These are phyloP conservation scores for Trogon melanurus DNA, from an alignment of 2,113 vertebrate genomes.

Conservation along the genomic window DNA sequence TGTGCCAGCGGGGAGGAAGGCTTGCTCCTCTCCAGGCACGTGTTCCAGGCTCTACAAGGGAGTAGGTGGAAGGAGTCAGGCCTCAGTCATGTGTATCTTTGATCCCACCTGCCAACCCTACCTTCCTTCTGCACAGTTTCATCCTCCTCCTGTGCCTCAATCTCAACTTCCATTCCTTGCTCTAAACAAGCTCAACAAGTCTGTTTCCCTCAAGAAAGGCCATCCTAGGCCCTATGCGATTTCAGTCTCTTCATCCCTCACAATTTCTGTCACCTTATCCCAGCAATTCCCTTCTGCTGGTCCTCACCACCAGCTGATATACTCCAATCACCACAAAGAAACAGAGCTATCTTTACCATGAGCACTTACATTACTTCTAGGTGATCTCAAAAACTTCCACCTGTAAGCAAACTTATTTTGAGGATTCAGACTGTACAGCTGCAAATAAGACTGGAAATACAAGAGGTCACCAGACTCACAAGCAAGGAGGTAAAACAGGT, in stretches of 20 bases:
- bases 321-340: neutral
- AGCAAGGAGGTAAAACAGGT: neutral
- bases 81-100: neutral
- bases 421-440: neutral
- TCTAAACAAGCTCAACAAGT: neutral
- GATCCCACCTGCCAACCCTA: neutral
- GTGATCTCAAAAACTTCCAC: neutral
- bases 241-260: neutral
- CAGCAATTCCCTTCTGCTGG: neutral
- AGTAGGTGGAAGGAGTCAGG: neutral
- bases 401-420: neutral
- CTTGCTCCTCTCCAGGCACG: neutral
- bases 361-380: neutral
- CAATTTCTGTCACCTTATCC: neutral
- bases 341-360: neutral
- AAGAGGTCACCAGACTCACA: neutral
- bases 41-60: fast-evolving
- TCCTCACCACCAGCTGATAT: neutral
- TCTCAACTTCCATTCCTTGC: neutral
- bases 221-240: neutral
- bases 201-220: neutral
- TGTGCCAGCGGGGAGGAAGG: fast-evolving
- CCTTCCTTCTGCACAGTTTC: neutral
- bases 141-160: neutral
- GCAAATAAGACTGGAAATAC: neutral